Base-by-base conservation (phyloP, 2,797 vertebrate genomes). In the Notolabrus celidotus region DNA sequence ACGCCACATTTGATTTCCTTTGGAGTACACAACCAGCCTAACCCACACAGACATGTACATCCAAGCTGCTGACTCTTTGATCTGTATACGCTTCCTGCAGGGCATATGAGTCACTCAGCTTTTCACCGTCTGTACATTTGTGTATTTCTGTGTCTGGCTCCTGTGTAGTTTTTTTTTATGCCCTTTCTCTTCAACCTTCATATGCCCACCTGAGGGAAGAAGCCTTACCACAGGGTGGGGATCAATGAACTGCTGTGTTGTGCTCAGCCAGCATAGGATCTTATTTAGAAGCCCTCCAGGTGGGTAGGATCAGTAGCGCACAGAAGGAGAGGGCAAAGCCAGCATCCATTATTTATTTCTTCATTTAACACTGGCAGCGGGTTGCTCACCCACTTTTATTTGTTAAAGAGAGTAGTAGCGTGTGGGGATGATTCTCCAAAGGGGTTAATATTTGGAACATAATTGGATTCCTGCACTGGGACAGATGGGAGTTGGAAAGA, bases 231-330 rank as follows among this genome's bases (percentile, higher is more conserved):
- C 67, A 73, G 71, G 76, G 61, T 61, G 43, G 75, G 81, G 88
- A 93, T 92, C 88, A 92, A 89, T 91, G 88, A 88, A 84, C 87
- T 82, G 70, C 85, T 82, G 80, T 77, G 82, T 77, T 86, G 85
- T 84, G 86, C 83, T 90, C 86, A 83, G 79, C 88, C 82, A 78
- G 85, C 59, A 39, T 65, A 82, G 80, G 80, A 89, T 91, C 84
- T 91, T 88, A 90, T 91, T 91, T 87, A 83, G 82, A 83, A 78
- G 82, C 84, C 90, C 85, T 88, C 83, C 87, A 87, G 90, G 90
- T 92, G 90, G 83, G 87, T 63, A 71, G 77, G 91, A 90, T 91
- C 89, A 84, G 85, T 66, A 59, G 80, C 19, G n/a, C 78, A 58
- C 84, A 67, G 80, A 79, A 72, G 77, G 82, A 74, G 62, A 47